Base-by-base conservation (phyloP, 1,140 invertebrate species). In the Heliothis subflexa region DNA sequence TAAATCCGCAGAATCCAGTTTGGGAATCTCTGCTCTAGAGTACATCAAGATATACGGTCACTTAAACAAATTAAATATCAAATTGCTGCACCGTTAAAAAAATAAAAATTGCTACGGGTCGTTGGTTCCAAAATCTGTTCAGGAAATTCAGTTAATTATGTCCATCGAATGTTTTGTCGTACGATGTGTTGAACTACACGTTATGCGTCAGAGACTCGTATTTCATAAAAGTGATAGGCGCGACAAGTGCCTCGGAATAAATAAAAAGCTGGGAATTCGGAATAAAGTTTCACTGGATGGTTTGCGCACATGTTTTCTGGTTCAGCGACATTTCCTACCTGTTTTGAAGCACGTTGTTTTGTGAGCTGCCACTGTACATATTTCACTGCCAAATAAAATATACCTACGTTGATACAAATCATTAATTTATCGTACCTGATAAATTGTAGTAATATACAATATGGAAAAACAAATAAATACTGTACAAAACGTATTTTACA, bases 271-370 rank as follows among this genome's bases (percentile, higher is more conserved):
- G 14, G 50, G 25, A 49, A 54, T 70, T 70, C 21, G 49, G 47
- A 70, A 54, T 25, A 70, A 52, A 52, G 66, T 70, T 68, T 70
- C 49, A n/a, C 14, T 54, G n/a, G 25, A 71, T 71, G 50, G 50
- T 55, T 55, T 40, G 50, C n/a, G 28, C 45, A 55, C 66, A 70
- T 70, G 47, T 70, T 71, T 71, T 71, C 49, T 52, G 50, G 13
- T 54, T 68, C 47, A 18, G 18, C 50, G 14, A 54, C 25, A 54
- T 52, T 71, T 54, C 16, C 28, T 55, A 40, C 25, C 28, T 40
- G 50, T 55, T 71, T 54, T 54, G 28, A 33, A 70, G 2, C 49
- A 71, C 25, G n/a, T 14, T 9, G 18, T 55, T 71, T n/a, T 52
- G 18, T 70, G 45, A 25, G 13, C 64, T 52, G 47, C 40, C 47